Evolutionary conservation across 2,797 vertebrate genomes (phyloP), one percentile per base, ranked within the genome.

Genomic region (Arremon aurantiirostris): DNA sequence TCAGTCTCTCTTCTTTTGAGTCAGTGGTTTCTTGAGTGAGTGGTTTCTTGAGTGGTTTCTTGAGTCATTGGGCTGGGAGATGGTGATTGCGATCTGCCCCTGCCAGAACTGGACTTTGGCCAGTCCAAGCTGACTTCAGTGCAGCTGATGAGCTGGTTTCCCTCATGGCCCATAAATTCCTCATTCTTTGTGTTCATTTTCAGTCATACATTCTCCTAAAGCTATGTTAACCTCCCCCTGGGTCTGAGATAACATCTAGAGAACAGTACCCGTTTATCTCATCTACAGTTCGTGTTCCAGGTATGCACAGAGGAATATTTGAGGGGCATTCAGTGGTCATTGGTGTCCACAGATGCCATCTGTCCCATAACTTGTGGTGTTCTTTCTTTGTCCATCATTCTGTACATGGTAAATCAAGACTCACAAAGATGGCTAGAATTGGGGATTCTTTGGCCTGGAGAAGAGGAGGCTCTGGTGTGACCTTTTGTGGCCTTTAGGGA

Each of bases 291-390:
- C 8, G 4, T 30, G 6, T 24, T 34, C 14, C 14, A 44, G 17
- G 14, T 26, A 30, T 30, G 11, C 32, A 22, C 23, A 56, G 14
- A 49, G 14, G 16, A 63, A 37, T n/a, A 56, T 39, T 8, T 50
- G 13, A 1, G 0, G 9, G 8, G 1, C 9, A 23, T 49, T 63
- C 19, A 18, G 42, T 18, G 20, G 4, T n/a, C 5, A 1, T 11
- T 61, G 63, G 19, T 49, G 9, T 35, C 14, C 32, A 28, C 13
- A 44, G 20, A 30, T 21, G 9, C 5, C 35, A n/a, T 37, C 28
- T 30, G 20, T 44, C 14, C 15, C 23, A 76, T 5, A 49, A 50
- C 1, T n/a, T 56, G 16, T 5, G 11, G 3, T 37, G 49, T 4
- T 56, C 14, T 32, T 34, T 39, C 14, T 75, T 63, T 37, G 14